A percentile compares a stretch with the other conserved stretches of the same genome.
Evolutionary conservation across 1,140 invertebrate species (phyloP).

Genomic region (Monomorium pharaonis): DNA sequence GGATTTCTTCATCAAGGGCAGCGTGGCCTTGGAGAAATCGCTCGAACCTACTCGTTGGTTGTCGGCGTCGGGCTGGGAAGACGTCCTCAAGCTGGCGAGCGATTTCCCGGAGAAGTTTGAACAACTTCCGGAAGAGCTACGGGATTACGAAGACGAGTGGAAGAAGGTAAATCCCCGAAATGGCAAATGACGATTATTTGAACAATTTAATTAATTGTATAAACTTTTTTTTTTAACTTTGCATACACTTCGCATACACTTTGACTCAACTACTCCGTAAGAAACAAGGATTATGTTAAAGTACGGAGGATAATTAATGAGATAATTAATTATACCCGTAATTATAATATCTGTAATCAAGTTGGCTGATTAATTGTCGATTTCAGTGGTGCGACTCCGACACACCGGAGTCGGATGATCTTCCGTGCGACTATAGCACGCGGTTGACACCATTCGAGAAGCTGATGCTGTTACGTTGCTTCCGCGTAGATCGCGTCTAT

Average conservation of each 20-base stretch:
- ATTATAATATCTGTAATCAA: background rate
- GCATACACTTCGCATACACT: background rate
- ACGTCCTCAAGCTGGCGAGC: slow-evolving; percentile 89
- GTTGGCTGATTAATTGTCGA: background rate
- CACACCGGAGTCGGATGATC: slow-evolving; percentile 89
- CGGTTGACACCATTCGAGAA: slow-evolving; percentile 89
- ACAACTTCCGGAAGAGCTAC: slow-evolving; percentile 88
- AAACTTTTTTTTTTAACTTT: background rate
- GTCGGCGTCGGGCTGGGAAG: slow-evolving; percentile 90
- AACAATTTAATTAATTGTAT: background rate
- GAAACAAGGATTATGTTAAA: background rate
- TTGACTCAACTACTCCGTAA: background rate
- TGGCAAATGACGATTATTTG: background rate
- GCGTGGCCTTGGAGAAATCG: slow-evolving; percentile 91
- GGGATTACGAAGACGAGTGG: slow-evolving; percentile 88
- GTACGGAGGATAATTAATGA: too few relatives aligned
- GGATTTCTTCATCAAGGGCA: slow-evolving; percentile 96
- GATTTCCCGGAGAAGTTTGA: slow-evolving; percentile 90
- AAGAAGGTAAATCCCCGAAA: slow-evolving; percentile 85
- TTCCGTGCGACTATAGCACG: slow-evolving; percentile 89
- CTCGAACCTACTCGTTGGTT: slow-evolving; percentile 90
- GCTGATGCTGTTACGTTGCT: slow-evolving; percentile 93
- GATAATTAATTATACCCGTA: too few relatives aligned
- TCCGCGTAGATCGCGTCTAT: slow-evolving; percentile 94
- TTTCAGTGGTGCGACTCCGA: slow-evolving; percentile 93